Evolutionary conservation across 2,888 invertebrate genomes (phyloP), one percentile per base, ranked within the genome.

Genomic region (Leptothorax acervorum): DNA sequence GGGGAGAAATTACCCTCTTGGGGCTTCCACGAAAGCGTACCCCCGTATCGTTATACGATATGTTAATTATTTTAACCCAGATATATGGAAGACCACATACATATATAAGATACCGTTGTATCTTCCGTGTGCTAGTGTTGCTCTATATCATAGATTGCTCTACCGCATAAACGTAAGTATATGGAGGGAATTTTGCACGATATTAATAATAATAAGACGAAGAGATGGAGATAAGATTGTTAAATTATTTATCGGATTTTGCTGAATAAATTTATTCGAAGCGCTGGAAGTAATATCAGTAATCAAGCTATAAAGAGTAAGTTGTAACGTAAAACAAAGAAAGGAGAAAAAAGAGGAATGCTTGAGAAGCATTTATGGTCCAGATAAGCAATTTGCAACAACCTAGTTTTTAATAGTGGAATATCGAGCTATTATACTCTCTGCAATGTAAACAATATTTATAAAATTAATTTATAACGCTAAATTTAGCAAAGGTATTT

Each of bases 21-120:
- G 28, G 48, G 28, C 48, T 39, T 12, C 28, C 28, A 4, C 12
- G 35, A 31, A 60, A 42, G 39, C 42, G 8, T 31, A 73, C 3
- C 18, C 35, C 23, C 15, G 23, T 57, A 48, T 23, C 73, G 35
- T 57, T 73, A 39, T 39, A 48, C 48, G 39, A 45, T 73, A 79
- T 73, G 74, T 73, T 79, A 79, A 79, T 73, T 48, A 79, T 79
- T 73, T 79, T 79, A 79, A 79, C 74, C 23, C 9, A 15, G 12
- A 48, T 57, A 60, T 73, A 73, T 48, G 57, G 35, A 18, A 73
- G 45, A 23, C 23, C 23, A 45, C 31, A 51, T 6, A 51, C 0
- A 53, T 53, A 8, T 8, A 53, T 0, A 53, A 53, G 9, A 53
- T 53, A 53, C 51, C 23, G 15, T 23, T 23, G 23, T 23, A 66